Evolutionary conservation across 2,797 vertebrate species (phyloP), one percentile per base, ranked within the genome.

Genomic region (Chrosomus eos): DNA sequence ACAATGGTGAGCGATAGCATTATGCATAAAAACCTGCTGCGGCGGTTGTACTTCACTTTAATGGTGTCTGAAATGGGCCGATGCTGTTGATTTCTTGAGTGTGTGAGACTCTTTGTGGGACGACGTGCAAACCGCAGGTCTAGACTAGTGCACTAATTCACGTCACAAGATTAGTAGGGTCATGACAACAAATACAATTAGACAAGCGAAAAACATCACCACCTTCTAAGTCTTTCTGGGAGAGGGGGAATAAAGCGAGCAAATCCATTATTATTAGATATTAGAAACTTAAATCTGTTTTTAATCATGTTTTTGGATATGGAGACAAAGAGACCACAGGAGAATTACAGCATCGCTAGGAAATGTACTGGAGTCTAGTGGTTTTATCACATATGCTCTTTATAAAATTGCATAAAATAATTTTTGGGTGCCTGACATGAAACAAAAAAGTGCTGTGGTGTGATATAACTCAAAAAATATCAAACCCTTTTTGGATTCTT

Each of bases 11-110:
- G 55, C 45, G 55, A 80, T 80, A 43, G 83, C 33, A 43, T 48
- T 48, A n/a, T 31, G 48, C 66, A 80, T 53, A 66, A 45, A 62
- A 80, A 43, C 72, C 28, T 48, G 68, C 72, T 72, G 60, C 18
- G 31, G 55, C 14, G 60, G 64, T 31, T 60, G 48, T 68, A 68
- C 73, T 68, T 68, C 82, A 77, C 67, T 51, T 21, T 73, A 84
- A 79, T 51, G 67, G 66, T 9, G 23, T 53, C 83, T 71, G 53
- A 73, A 80, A 80, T 51, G 16, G 51, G 53, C 51, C 2, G 28
- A 28, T 28, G 38, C 38, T 60, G 82, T 78, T 84, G 66, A 60
- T 84, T 70, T 60, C 55, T 23, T 23, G 5, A 70, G 51, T 19
- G 51, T 19, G 60, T n/a, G 36, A 1, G 51, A 58, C 38, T 72